Conservation (phyloP, 2,888 invertebrate genomes). For the Hirtodrosophila cameraria region DNA sequence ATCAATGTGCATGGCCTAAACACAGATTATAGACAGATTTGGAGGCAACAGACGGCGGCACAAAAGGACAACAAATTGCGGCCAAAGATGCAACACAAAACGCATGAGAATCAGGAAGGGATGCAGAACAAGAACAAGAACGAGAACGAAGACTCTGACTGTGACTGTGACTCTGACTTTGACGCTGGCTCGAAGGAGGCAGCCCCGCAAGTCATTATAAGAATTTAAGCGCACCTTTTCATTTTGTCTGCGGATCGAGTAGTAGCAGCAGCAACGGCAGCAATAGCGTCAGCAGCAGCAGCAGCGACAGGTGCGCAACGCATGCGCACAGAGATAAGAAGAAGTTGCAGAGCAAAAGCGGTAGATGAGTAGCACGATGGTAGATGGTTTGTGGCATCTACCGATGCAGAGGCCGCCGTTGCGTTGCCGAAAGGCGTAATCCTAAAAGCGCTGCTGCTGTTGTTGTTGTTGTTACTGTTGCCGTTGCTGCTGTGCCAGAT, state of each 20-base stretch:
- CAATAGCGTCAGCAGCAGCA: slow-evolving; percentile 1
- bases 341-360: slow-evolving; percentile 59
- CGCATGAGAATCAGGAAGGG: no score
- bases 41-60: slow-evolving; percentile 62
- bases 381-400: slow-evolving; percentile 17
- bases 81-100: slow-evolving; percentile 62
- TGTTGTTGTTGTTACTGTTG: slow-evolving; percentile 21
- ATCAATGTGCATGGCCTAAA: slow-evolving; percentile 63
- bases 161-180: slow-evolving; percentile 4
- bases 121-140: no score
- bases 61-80: slow-evolving; percentile 77
- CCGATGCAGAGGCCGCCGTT: slow-evolving; percentile 30
- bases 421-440: slow-evolving; percentile 65
- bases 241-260: slow-evolving; percentile 57
- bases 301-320: slow-evolving; percentile 71
- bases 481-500: slow-evolving; percentile 73
- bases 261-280: slow-evolving; percentile 23
- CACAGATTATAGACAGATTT: slow-evolving; percentile 79
- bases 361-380: slow-evolving; percentile 51
- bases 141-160: slow-evolving; percentile 19
- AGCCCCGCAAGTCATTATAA: slow-evolving; percentile 72
- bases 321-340: slow-evolving; percentile 49
- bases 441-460: slow-evolving; percentile 49
- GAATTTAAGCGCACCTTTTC: slow-evolving; percentile 80
- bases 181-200: slow-evolving; percentile 13